A percentile compares a stretch with the other conserved stretches of the same genome.
Evolutionary conservation across 2,888 invertebrate species (phyloP).

Genomic region (Tipula unca): DNA sequence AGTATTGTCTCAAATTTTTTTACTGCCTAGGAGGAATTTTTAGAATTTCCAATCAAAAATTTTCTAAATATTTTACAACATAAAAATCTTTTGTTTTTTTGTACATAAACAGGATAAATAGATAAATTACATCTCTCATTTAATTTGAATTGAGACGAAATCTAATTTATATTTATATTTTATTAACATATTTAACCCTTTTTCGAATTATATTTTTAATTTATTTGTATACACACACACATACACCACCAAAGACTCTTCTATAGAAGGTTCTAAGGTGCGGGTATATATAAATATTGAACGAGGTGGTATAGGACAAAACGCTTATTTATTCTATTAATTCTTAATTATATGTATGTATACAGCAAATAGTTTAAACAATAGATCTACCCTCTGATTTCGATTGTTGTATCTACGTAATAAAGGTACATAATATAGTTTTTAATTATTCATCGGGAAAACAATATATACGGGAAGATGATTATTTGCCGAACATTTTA

Average conservation of each 20-base stretch:
- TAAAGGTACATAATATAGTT: not conserved
- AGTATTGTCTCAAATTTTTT: not conserved
- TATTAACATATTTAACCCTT: not conserved
- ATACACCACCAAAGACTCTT: too few relatives aligned
- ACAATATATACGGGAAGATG: not conserved
- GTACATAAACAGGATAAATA: not conserved
- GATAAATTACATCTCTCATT: not conserved
- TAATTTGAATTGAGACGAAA: not conserved
- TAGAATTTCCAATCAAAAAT: not conserved
- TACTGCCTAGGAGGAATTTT: not conserved
- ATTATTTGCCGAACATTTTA: not conserved
- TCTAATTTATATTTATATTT: not conserved
- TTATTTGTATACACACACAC: too few relatives aligned
- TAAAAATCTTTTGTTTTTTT: not conserved
- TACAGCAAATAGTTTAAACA: not conserved
- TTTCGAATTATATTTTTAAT: not conserved
- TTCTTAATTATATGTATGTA: not conserved
- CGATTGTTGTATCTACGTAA: not conserved
- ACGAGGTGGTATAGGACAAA: not conserved
- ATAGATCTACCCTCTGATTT: not conserved
- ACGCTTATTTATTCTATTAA: constrained; percentile 4
- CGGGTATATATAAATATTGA: too few relatives aligned
- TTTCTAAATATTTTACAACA: not conserved
- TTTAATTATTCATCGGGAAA: not conserved
- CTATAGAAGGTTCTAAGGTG: too few relatives aligned